Evolutionary conservation across 2,888 invertebrate species (phyloP), one percentile per base, ranked within the genome.

Genomic region (Steinernema scapterisci): DNA sequence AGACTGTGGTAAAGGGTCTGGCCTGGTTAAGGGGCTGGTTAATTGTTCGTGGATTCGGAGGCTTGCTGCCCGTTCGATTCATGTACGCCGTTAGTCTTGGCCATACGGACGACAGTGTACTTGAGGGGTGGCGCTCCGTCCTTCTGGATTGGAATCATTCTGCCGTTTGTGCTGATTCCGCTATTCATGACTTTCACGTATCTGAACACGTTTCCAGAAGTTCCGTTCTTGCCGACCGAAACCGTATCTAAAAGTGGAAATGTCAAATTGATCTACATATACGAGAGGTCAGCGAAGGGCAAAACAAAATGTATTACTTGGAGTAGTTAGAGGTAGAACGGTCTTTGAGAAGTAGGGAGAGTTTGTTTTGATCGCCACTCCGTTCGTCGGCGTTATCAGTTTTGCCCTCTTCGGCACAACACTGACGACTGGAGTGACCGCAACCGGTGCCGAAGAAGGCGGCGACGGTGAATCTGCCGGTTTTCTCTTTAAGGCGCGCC

Each of bases 121-220:
- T 9, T 31, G 25, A 63, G 16, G 11, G 63, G 63, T 5, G 27
- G 63, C 48, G 48, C 48, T 11, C 63, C 63, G 13, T 38, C 63
- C 27, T 63, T 63, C 11, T 27, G 27, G 1, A 63, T 9, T 1
- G 63, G 63, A 38, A 63, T 31, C 16, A 63, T n/a, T 25, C 63
- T 27, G 21, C 63, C 63, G 38, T 38, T 54, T 6, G 23, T 13
- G 54, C 13, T 54, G 54, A 23, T 19, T 54, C 23, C 21, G 21
- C 27, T 31, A 27, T 27, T 63, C 63, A 63, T 31, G 1, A 63
- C 63, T 19, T 63, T 63, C 38, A 63, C 63, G 63, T 63, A 63
- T 11, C 63, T 2, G 38, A 63, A 63, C 31, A 63, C 63, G 25
- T 63, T 63, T 25, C 31, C 25, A 2, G 13, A 2, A 16, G 63